Evolutionary conservation across 2,888 invertebrate genomes (phyloP).

Genomic region (Agrilus biguttatus): DNA sequence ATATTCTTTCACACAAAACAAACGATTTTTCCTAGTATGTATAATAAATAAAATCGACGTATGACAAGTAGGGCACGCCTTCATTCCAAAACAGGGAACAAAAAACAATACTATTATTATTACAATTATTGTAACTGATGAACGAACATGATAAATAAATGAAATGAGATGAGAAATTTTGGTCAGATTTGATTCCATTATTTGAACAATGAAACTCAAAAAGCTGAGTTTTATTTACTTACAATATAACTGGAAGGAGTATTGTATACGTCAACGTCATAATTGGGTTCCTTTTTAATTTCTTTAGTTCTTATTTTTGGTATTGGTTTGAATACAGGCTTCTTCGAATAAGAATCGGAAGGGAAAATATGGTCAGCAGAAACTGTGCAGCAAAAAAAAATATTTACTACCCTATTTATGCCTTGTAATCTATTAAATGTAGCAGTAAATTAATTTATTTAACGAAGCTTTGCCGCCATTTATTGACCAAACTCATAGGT

Average conservation of each 20-base stretch:
- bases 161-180: slow-evolving; percentile 8
- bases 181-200: slow-evolving; percentile 20
- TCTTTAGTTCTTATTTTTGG: slow-evolving; percentile 26
- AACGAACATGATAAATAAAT: slow-evolving; percentile 5
- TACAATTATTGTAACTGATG: no score
- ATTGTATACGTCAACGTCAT: slow-evolving; percentile 11
- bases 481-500: no score
- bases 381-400: slow-evolving; percentile 8
- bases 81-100: not conserved
- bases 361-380: slow-evolving; percentile 18
- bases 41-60: not conserved
- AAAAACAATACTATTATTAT: no score
- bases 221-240: slow-evolving; percentile 12
- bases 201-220: not conserved
- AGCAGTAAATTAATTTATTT: no score
- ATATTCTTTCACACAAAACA: no score
- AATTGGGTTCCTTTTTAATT: slow-evolving; percentile 19
- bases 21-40: not conserved
- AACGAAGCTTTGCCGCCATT: no score
- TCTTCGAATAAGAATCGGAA: slow-evolving; percentile 24
- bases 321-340: slow-evolving; percentile 25
- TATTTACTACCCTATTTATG: not conserved
- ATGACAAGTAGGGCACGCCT: not conserved
- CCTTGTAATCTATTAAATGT: no score
- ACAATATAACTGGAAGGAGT: slow-evolving; percentile 19